Conservation (phyloP, 2,113 vertebrate species). For the Cygnus atratus region DNA sequence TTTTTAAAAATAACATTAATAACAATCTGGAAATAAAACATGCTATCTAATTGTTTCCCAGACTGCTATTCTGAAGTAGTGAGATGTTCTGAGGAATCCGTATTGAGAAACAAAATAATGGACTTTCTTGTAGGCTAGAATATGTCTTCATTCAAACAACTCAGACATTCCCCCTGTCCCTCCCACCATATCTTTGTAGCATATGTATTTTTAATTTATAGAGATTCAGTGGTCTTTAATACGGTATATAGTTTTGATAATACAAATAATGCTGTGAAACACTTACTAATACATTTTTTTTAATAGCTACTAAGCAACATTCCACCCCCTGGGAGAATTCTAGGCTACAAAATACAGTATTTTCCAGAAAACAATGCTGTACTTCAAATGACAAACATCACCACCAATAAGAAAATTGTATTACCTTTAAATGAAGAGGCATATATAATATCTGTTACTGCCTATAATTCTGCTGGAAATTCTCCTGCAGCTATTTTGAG, state of each 20-base stretch:
- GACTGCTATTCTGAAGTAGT: neutral
- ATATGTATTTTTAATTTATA: neutral
- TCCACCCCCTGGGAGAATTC: slow-evolving; percentile 43
- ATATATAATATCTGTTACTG: slow-evolving; percentile 53
- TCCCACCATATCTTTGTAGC: neutral
- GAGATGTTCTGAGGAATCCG: neutral
- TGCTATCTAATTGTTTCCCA: neutral
- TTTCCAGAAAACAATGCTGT: slow-evolving; percentile 55
- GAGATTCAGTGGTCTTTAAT: neutral
- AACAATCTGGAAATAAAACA: neutral
- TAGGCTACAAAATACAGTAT: slow-evolving; percentile 73
- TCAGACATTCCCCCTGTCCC: no score
- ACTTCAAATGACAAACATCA: neutral
- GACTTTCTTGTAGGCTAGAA: neutral
- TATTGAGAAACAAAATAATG: neutral
- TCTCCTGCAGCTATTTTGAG: slow-evolving; percentile 68
- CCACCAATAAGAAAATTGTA: neutral
- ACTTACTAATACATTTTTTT: neutral
- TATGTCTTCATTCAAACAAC: neutral
- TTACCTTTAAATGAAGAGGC: slow-evolving; percentile 59
- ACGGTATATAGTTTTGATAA: neutral
- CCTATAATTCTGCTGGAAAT: slow-evolving; percentile 71
- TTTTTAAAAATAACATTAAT: neutral
- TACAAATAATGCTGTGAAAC: neutral
- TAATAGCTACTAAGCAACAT: slow-evolving; percentile 35